Percentiles rank a stretch among this genome's conserved stretches.
Conservation (phyloP, 2,888 invertebrate species). For the Thumatha senex region DNA sequence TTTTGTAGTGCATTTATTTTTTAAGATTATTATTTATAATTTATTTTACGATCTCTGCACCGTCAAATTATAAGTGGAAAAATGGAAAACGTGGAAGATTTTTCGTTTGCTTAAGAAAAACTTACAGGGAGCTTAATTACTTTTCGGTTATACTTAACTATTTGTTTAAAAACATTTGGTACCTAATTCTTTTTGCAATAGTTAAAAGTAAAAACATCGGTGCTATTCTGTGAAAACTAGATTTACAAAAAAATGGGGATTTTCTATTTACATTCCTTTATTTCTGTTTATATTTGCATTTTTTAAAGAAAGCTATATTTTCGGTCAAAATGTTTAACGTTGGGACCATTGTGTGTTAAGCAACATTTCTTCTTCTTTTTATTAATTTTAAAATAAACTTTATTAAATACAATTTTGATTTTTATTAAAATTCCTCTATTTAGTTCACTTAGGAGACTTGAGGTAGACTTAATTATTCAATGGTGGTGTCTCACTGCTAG, state of each 20-base stretch:
- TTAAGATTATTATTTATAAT: neutral
- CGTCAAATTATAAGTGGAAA: neutral
- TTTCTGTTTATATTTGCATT: slow-evolving; percentile 5
- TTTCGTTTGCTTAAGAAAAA: neutral
- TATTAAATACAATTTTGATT: slow-evolving; percentile 18
- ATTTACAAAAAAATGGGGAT: slow-evolving; percentile 32
- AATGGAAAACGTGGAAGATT: neutral
- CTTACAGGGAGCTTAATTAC: slow-evolving; percentile 17
- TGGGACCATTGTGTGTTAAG: slow-evolving; percentile 17
- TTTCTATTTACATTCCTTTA: slow-evolving; percentile 51
- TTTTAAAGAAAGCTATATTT: slow-evolving; percentile 3
- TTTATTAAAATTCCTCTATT: neutral
- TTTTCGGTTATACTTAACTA: neutral
- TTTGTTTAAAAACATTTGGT: neutral
- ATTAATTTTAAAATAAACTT: slow-evolving; percentile 42
- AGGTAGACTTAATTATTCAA: too few relatives aligned
- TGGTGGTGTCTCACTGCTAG: too few relatives aligned
- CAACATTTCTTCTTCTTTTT: slow-evolving; percentile 30
- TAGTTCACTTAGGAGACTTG: too few relatives aligned
- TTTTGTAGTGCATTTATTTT: neutral
- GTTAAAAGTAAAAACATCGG: slow-evolving; percentile 9
- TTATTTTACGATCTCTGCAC: neutral
- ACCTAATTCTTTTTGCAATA: neutral
- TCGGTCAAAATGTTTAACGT: slow-evolving; percentile 22
- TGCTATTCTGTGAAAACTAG: slow-evolving; percentile 29